Conservation (phyloP, 2,797 vertebrate genomes). For the Triplophysa bombifrons region DNA sequence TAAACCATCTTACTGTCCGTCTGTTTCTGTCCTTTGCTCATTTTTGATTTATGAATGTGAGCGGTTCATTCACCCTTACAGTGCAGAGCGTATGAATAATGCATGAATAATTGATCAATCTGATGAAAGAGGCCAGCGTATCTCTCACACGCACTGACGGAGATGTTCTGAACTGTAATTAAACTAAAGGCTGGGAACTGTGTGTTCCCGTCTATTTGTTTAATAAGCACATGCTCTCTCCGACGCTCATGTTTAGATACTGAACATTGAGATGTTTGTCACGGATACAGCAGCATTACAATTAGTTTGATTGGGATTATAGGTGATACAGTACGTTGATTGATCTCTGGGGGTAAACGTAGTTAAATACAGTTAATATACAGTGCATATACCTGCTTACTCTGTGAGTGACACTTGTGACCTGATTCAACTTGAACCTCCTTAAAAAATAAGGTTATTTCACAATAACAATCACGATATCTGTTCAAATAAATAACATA, state of each 20-base stretch:
- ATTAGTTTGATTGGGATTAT: neutral
- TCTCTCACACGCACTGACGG: neutral
- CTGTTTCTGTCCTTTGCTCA: neutral
- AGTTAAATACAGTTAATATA: neutral
- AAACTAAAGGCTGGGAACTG: neutral
- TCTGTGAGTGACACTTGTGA: neutral
- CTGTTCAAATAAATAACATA: too few species aligned
- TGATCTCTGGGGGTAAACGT: neutral
- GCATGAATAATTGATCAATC: slow-evolving; percentile 6
- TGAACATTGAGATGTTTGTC: neutral
- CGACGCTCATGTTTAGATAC: neutral
- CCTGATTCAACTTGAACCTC: too few species aligned
- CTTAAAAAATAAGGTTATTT: too few species aligned
- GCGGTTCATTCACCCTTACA: neutral
- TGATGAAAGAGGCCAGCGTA: slow-evolving; percentile 1
- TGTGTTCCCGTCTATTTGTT: slow-evolving; percentile 23
- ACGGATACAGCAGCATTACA: neutral
- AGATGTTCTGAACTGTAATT: slow-evolving; percentile 25
- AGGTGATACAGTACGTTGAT: neutral
- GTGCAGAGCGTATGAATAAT: slow-evolving; percentile 15
- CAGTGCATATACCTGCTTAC: neutral
- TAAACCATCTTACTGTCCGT: neutral
- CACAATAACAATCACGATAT: too few species aligned
- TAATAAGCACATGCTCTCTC: slow-evolving; percentile 6
- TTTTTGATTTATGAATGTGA: slow-evolving; percentile 5